phyloP scores from a whole-genome alignment of 2,888 invertebrate species.

The Coenonympha arcania region DNA sequence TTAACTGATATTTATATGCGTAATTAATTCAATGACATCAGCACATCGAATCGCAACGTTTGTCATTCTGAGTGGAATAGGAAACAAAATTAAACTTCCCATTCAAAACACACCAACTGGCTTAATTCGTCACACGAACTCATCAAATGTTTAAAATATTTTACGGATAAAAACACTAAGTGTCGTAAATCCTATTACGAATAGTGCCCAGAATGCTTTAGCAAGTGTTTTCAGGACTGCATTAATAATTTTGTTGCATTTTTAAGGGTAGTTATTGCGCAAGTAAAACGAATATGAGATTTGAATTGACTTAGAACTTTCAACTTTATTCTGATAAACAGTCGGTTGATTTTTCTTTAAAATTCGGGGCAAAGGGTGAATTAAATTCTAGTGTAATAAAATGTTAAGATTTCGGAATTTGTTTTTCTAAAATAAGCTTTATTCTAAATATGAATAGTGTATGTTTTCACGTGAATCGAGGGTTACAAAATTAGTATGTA shows the following conservation, averaged over 20 bases:
- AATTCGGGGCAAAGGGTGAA: conserved; percentile 1
- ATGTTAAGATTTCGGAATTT: not conserved
- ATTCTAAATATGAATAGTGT: not conserved
- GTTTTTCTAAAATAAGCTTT: not conserved
- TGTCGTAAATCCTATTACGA: not conserved
- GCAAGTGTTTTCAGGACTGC: conserved; percentile 18
- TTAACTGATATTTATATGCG: conserved; percentile 9
- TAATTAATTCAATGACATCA: conserved; percentile 58
- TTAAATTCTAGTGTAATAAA: not conserved
- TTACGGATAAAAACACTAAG: not conserved
- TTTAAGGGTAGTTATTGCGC: conserved; percentile 19
- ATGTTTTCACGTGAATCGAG: conserved; percentile 3
- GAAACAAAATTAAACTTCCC: conserved; percentile 70
- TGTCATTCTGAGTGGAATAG: conserved; percentile 42
- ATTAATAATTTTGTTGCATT: conserved; percentile 21
- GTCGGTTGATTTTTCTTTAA: conserved; percentile 7
- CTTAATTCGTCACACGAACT: conserved; percentile 51
- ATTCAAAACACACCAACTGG: conserved; percentile 64
- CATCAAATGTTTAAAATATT: conserved; percentile 25
- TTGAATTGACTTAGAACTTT: not conserved
- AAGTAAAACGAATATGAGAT: conserved; percentile 8
- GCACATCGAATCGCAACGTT: conserved; percentile 47
- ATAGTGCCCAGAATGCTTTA: conserved; percentile 15
- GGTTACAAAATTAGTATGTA: conserved; percentile 3
- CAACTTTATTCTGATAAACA: not conserved